A percentile compares a stretch with the other conserved stretches of the same genome.
Evolutionary conservation across 2,888 invertebrate species (phyloP).

Genomic region (Alloplasta piceator): DNA sequence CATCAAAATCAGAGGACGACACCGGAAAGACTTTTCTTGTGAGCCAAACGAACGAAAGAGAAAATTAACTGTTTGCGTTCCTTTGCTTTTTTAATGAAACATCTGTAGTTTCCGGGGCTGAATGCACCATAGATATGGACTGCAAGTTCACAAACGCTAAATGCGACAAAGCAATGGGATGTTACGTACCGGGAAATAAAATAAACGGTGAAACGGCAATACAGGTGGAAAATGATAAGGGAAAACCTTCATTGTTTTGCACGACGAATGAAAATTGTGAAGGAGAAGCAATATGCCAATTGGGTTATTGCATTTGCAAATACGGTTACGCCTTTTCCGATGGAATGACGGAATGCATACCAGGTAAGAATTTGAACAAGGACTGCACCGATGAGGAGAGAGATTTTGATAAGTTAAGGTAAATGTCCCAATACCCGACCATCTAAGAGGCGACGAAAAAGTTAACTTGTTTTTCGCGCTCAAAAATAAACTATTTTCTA

Average conservation of each 20-base stretch:
- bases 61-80: too few relatives aligned
- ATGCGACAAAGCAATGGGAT: conserved; percentile 61
- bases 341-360: conserved; percentile 67
- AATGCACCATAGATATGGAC: conserved; percentile 72
- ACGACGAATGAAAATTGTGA: conserved; percentile 68
- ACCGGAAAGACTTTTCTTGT: too few relatives aligned
- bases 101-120: conserved; percentile 49
- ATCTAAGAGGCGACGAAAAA: too few relatives aligned
- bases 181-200: conserved; percentile 19
- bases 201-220: neutral
- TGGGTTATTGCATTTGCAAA: conserved; percentile 71
- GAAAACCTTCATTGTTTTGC: conserved; percentile 59
- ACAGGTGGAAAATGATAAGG: neutral
- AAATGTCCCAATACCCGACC: too few relatives aligned
- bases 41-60: too few relatives aligned
- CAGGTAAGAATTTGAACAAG: conserved; percentile 69
- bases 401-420: too few relatives aligned
- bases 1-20: too few relatives aligned
- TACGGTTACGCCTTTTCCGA: conserved; percentile 67
- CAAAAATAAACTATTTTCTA: too few relatives aligned
- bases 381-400: neutral
- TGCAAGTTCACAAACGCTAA: conserved; percentile 69
- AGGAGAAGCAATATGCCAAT: conserved; percentile 69
- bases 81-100: neutral
- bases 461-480: too few relatives aligned